Evolutionary conservation across 92 coral and sea anemone species (phyloP).

Genomic region (Parazoanthus darwini): DNA sequence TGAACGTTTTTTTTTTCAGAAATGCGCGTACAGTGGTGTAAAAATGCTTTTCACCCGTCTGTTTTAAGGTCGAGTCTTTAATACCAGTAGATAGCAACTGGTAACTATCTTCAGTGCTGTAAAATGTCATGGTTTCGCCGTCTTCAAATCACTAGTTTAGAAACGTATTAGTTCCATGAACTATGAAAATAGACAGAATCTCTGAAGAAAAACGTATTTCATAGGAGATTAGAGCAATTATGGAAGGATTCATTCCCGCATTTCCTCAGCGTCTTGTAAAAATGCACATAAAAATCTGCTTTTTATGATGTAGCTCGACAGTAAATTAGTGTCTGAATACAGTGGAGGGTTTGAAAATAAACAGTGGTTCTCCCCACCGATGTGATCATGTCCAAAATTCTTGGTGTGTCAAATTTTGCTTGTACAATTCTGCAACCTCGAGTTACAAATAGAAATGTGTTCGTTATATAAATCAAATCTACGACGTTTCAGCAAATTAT

Average conservation of each 20-base stretch:
- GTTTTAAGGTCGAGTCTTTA: no score
- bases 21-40: no score
- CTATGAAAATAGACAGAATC: neutral
- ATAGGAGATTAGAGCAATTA: neutral
- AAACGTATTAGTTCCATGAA: neutral
- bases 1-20: no score
- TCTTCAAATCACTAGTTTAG: neutral
- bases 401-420: no score
- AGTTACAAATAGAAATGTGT: no score
- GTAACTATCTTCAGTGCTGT: neutral
- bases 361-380: neutral
- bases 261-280: constrained; percentile 5
- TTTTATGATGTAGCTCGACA: neutral
- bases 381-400: no score
- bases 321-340: neutral
- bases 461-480: no score
- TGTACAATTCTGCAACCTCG: no score
- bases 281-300: neutral
- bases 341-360: neutral
- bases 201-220: neutral
- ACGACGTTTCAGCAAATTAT: no score
- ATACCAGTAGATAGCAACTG: neutral
- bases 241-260: neutral
- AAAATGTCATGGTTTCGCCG: neutral
- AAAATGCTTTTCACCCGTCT: no score